Evolutionary conservation across 2,113 vertebrate species (phyloP), one percentile per base, ranked within the genome.

Genomic region (Notiomystis cincta): DNA sequence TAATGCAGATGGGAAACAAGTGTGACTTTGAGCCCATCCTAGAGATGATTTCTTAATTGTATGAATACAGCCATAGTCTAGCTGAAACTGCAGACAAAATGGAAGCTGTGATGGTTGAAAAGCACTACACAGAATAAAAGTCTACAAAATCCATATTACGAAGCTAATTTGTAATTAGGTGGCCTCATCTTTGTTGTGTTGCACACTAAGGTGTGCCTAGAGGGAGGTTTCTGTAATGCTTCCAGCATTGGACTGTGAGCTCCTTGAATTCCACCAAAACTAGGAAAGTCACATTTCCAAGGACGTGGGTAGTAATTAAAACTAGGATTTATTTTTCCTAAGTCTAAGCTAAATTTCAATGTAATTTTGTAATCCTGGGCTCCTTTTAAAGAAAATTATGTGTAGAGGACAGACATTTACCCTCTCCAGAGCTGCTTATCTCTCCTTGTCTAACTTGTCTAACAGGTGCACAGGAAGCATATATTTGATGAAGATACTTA

Each of bases 1-100:
- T 75, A 44, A 78, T 45, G 70, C 44, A 76, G 40, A 79, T 37
- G 31, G 40, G 23, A 73, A 93, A 47, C 30, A 81, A 70, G 58
- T 54, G 33, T 0, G 4, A 61, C 54, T 77, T 90, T 35, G 15
- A 82, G 24, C 10, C 8, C 0, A 0, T 56, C 48, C n/a, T 80
- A 45, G 62, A 42, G 37, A 69, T 27, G 28, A 21, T 24, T 87
- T 76, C 48, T 85, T 45, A 31, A 5, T 18, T 89, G 25, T 24
- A 33, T 30, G 16, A 33, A 80, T 3, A 2, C 27, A 90, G 22
- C 5, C 21, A 35, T 2, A 65, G 9, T 11, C 13, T 60, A 45
- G 35, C 10, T 53, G 50, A 62, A 56, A 58, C 10, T 65, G 51
- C 31, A 17, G 16, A n/a, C 3, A 2, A 80, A 94, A 65, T 57